Base-by-base conservation (phyloP, 2,113 vertebrate species). In the Lipophrys pholis region DNA sequence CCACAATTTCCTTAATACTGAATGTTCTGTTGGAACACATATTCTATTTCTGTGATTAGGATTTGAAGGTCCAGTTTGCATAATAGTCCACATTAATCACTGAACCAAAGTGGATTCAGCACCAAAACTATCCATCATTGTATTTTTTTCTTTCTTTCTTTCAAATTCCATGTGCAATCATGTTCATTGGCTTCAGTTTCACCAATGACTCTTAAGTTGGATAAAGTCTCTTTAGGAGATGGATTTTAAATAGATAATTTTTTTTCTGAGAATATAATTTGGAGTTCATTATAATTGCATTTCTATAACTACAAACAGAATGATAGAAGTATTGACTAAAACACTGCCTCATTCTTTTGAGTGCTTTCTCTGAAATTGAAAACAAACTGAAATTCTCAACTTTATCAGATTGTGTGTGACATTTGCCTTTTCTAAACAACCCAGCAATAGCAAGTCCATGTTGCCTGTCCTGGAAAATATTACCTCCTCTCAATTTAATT, bases 1-100 rank as follows among this genome's bases (percentile, higher is more conserved):
- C 73, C 83, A 75, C 60, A 53, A 52, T 85, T 86, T 89, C 87
- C 80, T 90, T 82, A 38, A 69, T 79, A 67, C 43, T 14, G 63
- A 30, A 21, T 63, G 50, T 69, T 67, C 75, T 16, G 21, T 49
- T 83, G 69, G 70, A 74, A 76, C 48, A 50, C 63, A 85, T 73
- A 40, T 57, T 70, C 49, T 76, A 73, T 81, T 83, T 79, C 60
- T 87, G 54, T 69, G 60, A 78, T 76, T 55, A 43, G 17, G 59
- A 74, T 73, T 69, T 71, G 12, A 39, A 59, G 36, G 1, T 9
- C 17, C 39, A 56, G 64, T 56, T 14, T 67, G 11, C n/a, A 42
- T 62, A 61, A 63, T 53, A 16, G 73, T 30, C 21, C 4, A 30
- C 4, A 30, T 30, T 30, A 30, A 30, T 30, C 21, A 30, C 21